A percentile compares a stretch with the other conserved stretches of the same genome.
phyloP scores from a whole-genome alignment of 2,113 vertebrate genomes.

The Rhynchopsitta pachyrhyncha region DNA sequence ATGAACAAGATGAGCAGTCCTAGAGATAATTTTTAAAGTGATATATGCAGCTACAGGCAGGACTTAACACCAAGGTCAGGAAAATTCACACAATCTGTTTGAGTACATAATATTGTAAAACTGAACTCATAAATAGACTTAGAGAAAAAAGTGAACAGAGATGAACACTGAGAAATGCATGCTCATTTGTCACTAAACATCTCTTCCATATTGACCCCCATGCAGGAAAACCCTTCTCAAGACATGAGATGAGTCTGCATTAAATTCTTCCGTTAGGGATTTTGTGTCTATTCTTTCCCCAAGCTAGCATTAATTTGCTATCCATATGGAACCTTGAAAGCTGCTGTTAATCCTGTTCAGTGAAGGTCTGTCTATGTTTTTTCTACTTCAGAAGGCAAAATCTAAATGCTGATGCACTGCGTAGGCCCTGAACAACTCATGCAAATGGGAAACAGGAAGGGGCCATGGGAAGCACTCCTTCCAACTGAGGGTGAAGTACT shows the following conservation, averaged over 20 bases:
- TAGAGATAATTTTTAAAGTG: background rate
- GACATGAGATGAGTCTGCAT: background rate
- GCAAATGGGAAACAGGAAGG: background rate
- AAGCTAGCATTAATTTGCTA: background rate
- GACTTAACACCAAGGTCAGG: background rate
- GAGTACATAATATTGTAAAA: background rate
- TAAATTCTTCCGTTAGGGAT: background rate
- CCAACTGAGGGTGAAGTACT: background rate
- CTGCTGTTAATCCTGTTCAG: background rate
- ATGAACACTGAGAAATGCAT: background rate
- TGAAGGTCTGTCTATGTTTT: background rate
- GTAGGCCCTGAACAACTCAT: background rate
- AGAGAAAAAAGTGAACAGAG: background rate
- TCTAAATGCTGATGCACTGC: background rate
- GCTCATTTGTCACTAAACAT: background rate
- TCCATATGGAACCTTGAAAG: background rate
- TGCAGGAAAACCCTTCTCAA: background rate
- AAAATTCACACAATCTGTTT: constrained; percentile 24
- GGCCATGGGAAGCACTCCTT: accelerated
- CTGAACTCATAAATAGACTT: constrained; percentile 4
- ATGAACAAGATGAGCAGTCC: constrained; percentile 22
- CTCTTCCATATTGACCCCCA: background rate
- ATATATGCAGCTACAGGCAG: background rate
- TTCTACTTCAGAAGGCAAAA: background rate
- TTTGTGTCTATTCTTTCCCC: background rate